Evolutionary conservation across 2,888 invertebrate genomes (phyloP), one percentile per base, ranked within the genome.

Genomic region (Spilosoma lubricipeda): DNA sequence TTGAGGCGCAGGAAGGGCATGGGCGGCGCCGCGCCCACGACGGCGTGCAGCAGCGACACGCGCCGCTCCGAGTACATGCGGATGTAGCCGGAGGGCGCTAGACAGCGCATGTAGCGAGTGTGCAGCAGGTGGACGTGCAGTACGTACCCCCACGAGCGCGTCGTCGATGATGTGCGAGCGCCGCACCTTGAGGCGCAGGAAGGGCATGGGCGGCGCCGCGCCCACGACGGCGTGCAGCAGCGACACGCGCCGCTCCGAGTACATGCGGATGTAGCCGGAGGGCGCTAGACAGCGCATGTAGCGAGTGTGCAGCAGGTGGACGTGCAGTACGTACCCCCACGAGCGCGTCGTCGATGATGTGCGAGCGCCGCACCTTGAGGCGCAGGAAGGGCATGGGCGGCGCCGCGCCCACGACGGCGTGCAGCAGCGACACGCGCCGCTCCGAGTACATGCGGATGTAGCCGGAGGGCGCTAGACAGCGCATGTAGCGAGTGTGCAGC

Each of bases 41-140:
- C 97, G 30, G n/a, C n/a, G n/a, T n/a, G n/a, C n/a, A n/a, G n/a
- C n/a, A n/a, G n/a, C n/a, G n/a, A n/a, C n/a, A n/a, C n/a, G 98
- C 97, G 88, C 69, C 99, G 96, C 93, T 99, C 99, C 78, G 98
- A 98, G 93, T 98, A 98, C 99, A 99, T 99, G 73, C 99, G 97
- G 92, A 99, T 98, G 74, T 39, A 39, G 39, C 9, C 9, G 39
- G 39, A 39, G 39, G 39, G 18, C 45, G 33, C 33, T 45, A 45
- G 48, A 33, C 20, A 13, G 39, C 23, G n/a, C n/a, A n/a, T n/a
- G n/a, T n/a, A n/a, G n/a, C n/a, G n/a, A n/a, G n/a, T n/a, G n/a
- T n/a, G n/a, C n/a, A n/a, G n/a, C n/a, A n/a, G n/a, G n/a, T n/a
- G n/a, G n/a, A n/a, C n/a, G n/a, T n/a, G n/a, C 3, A 7, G 59